Evolutionary conservation across 1,140 invertebrate species (phyloP).

Genomic region (Cydia strobilella): DNA sequence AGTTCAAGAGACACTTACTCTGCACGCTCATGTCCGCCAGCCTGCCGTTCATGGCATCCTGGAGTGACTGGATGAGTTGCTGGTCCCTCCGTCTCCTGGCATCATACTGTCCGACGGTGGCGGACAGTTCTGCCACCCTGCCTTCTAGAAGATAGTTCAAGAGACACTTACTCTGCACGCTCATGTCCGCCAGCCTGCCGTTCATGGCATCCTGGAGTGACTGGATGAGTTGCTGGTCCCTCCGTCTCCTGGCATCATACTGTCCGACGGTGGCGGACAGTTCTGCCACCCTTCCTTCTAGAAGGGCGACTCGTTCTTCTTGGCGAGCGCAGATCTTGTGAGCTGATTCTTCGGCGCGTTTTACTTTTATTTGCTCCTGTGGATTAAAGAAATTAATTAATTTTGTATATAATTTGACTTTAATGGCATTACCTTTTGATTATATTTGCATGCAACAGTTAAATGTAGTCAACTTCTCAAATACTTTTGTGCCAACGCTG

Average conservation of each 20-base stretch:
- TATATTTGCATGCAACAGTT: too few relatives aligned
- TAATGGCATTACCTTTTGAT: too few relatives aligned
- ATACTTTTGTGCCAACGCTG: too few relatives aligned
- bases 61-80: slow-evolving; percentile 86
- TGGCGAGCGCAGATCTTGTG: slow-evolving; percentile 84
- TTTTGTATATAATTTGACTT: too few relatives aligned
- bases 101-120: slow-evolving; percentile 90
- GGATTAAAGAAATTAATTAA: too few relatives aligned
- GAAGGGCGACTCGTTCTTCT: slow-evolving; percentile 87
- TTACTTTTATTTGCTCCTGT: slow-evolving; percentile 84
- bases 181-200: slow-evolving; percentile 55
- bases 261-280: slow-evolving; percentile 89
- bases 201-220: slow-evolving; percentile 83
- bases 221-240: slow-evolving; percentile 88
- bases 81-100: slow-evolving; percentile 87
- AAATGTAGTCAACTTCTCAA: too few relatives aligned
- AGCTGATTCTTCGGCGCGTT: slow-evolving; percentile 85
- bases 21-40: slow-evolving; percentile 49
- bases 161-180: slow-evolving; percentile 43
- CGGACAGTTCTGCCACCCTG: too few relatives aligned
- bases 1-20: too few relatives aligned
- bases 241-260: slow-evolving; percentile 87
- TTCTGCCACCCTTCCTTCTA: slow-evolving; percentile 90
- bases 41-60: slow-evolving; percentile 78
- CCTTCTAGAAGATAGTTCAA: too few relatives aligned